phyloP scores from a whole-genome alignment of 2,888 invertebrate species.

The Drosophila sordidapex region DNA sequence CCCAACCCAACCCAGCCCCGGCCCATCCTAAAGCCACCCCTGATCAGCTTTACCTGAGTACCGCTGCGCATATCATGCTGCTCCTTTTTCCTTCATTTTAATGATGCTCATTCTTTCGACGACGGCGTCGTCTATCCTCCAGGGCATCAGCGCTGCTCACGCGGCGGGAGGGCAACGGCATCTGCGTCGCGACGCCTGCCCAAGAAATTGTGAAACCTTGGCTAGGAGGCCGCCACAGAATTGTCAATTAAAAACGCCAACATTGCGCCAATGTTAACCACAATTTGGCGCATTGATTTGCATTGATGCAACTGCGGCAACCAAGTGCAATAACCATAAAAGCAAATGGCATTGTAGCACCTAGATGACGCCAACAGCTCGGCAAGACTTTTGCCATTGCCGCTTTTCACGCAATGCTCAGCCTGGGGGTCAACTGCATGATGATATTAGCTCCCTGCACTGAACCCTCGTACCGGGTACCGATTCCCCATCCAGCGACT shows the following conservation, averaged over 20 bases:
- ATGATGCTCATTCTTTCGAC: constrained; percentile 62
- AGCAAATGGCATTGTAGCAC: constrained; percentile 76
- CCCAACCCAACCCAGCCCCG: constrained; percentile 12
- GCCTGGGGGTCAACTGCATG: constrained; percentile 52
- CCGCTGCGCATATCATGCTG: constrained; percentile 64
- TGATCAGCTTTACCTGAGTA: constrained; percentile 66
- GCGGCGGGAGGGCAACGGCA: constrained; percentile 60
- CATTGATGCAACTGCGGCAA: constrained; percentile 63
- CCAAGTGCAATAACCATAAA: constrained; percentile 74
- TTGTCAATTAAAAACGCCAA: constrained; percentile 78
- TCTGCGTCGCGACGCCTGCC: constrained; percentile 40
- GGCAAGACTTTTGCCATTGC: constrained; percentile 47
- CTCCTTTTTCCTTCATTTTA: constrained; percentile 68
- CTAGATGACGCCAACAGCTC: constrained; percentile 63
- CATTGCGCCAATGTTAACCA: constrained; percentile 62
- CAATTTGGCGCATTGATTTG: constrained; percentile 74
- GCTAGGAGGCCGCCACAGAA: constrained; percentile 24
- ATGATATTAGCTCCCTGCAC: constrained; percentile 15
- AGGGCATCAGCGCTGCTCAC: constrained; percentile 43
- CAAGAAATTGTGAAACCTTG: constrained; percentile 20
- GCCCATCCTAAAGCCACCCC: constrained; percentile 60
- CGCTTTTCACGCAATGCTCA: constrained; percentile 50
- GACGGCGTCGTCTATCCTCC: constrained; percentile 28
- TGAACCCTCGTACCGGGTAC: constrained; percentile 1
- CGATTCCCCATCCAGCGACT: constrained; percentile 29